Evolutionary conservation across 1,140 invertebrate species (phyloP), one percentile per base, ranked within the genome.

Genomic region (Cryptotermes secundus): DNA sequence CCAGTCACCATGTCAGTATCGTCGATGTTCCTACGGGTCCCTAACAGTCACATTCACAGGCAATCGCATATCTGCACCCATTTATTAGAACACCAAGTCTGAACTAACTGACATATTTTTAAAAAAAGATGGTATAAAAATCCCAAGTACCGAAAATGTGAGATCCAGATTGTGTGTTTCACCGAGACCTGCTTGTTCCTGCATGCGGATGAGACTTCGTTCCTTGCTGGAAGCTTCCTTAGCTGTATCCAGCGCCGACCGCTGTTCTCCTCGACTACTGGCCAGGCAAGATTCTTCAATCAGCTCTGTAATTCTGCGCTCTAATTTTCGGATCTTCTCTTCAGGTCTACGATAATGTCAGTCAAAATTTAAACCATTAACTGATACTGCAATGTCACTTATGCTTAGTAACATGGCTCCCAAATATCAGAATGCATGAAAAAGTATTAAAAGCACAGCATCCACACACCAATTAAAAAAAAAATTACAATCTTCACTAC

Each of bases 151-250:
- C 84, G 96, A 95, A 91, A 97, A 99, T 14, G 97, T 98, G 22
- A 99, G 92, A 88, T 99, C 98, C 86, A 98, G 93, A 89, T 99
- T 99, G 87, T 97, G 96, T 85, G 93, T 93, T 84, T 98, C 96
- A 81, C 94, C 95, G 83, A 97, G 91, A 79, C 96, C 95, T 85
- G 96, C 93, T 89, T 99, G 97, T 89, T 99, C 97, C 87, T 98
- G 95, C 88, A 98, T 93, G 86, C 95, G 91, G 84, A 97, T 96
- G n/a, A 99, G 89, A 85, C 95, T 95, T 85, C 95, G 91, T 89
- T 99, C 98, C 89, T 99, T 95, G 16, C 96, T 93, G 1, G 96
- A 97, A 26, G 98, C 98, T 90, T 99, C 98, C 90, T 99, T 99
- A 0, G 98, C 98, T 89, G 98, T 96, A 83, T 97, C 96, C 45